A percentile compares a stretch with the other conserved stretches of the same genome.
Conservation (phyloP, 2,888 invertebrate species). For the Patella ulyssiponensis region DNA sequence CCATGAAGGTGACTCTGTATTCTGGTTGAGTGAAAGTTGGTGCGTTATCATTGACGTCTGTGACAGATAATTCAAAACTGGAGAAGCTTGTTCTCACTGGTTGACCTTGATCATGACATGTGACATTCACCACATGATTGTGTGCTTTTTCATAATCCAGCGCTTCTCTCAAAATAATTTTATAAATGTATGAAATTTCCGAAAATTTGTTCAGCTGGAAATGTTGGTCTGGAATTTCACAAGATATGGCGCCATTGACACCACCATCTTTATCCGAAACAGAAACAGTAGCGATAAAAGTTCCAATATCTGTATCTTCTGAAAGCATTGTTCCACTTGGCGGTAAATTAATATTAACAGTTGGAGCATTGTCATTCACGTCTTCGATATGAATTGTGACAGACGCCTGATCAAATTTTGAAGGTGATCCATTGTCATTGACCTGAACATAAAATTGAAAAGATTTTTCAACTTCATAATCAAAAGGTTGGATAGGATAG, state of each 20-base stretch:
- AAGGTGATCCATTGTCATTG: slow-evolving; percentile 50
- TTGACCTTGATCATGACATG: slow-evolving; percentile 44
- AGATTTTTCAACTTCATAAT: slow-evolving; percentile 84
- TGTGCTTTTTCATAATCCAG: slow-evolving; percentile 44
- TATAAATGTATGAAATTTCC: slow-evolving; percentile 36
- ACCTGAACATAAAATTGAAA: slow-evolving; percentile 80
- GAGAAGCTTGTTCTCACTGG: slow-evolving; percentile 38
- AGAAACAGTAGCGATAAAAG: slow-evolving; percentile 93
- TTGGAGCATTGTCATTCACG: slow-evolving; percentile 90
- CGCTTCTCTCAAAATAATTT: slow-evolving; percentile 34
- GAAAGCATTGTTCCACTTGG: slow-evolving; percentile 78
- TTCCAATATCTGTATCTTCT: slow-evolving; percentile 85
- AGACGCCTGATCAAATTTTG: slow-evolving; percentile 74
- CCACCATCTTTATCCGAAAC: slow-evolving; percentile 74
- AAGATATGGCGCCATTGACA: slow-evolving; percentile 57
- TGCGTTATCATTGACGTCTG: slow-evolving; percentile 47
- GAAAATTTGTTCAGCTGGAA: slow-evolving; percentile 53
- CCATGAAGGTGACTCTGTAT: slow-evolving; percentile 33
- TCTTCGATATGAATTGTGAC: slow-evolving; percentile 76
- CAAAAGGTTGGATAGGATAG: slow-evolving; percentile 83
- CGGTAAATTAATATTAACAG: slow-evolving; percentile 86
- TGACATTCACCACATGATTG: slow-evolving; percentile 40
- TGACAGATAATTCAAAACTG: slow-evolving; percentile 37
- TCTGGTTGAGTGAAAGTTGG: slow-evolving; percentile 38
- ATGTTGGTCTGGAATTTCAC: slow-evolving; percentile 49